These are phyloP conservation scores for Glyphotaelius pellucidus DNA, from an alignment of 2,888 invertebrate genomes.

Conservation along the genomic window DNA sequence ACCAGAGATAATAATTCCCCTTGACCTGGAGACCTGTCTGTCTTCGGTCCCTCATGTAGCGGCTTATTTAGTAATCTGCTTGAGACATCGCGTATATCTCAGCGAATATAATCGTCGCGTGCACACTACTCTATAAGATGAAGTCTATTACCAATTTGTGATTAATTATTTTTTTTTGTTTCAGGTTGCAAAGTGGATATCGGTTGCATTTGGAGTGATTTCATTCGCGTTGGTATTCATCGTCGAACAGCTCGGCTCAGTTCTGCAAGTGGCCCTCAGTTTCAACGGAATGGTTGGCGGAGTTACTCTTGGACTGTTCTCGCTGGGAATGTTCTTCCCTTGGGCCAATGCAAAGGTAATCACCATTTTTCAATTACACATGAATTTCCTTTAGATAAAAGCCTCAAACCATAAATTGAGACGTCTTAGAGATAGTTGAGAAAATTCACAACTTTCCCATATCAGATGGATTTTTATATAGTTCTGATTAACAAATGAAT, in stretches of 20 bases:
- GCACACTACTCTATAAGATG: neutral
- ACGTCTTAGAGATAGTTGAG: too few species aligned
- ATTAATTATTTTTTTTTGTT: neutral
- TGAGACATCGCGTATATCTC: too few species aligned
- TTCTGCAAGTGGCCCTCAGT: conserved; percentile 91
- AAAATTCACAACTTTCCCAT: neutral
- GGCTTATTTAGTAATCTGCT: too few species aligned
- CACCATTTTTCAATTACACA: neutral
- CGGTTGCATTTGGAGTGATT: conserved; percentile 83
- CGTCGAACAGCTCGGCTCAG: conserved; percentile 91
- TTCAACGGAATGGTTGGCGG: conserved; percentile 95
- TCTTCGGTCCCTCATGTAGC: too few species aligned
- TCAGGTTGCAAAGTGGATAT: conserved; percentile 79
- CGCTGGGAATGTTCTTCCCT: conserved; percentile 92
- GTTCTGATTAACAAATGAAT: too few species aligned
- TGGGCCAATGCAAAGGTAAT: conserved; percentile 88
- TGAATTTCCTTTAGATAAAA: neutral
- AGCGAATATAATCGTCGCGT: too few species aligned
- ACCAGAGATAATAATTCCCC: too few species aligned
- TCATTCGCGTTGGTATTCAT: conserved; percentile 91
- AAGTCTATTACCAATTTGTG: neutral
- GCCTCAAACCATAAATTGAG: neutral
- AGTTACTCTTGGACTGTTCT: conserved; percentile 90
- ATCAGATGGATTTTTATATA: neutral
- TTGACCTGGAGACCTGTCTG: too few species aligned